Conservation (phyloP, 2,888 invertebrate genomes). For the Diploptera punctata region DNA sequence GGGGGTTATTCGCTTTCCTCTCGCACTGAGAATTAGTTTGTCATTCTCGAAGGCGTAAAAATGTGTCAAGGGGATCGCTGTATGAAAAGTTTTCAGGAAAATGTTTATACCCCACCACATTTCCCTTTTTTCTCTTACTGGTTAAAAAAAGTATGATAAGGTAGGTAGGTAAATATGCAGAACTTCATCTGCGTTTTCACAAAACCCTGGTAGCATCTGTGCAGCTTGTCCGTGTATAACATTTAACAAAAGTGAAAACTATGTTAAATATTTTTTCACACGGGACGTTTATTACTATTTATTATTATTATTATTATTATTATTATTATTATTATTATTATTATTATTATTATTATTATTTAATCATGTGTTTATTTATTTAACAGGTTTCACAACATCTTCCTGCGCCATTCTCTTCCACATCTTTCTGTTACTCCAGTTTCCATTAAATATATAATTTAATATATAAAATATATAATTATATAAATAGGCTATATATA, state of each 20-base stretch:
- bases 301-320: background rate
- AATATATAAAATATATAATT: no score
- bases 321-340: background rate
- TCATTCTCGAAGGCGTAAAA: background rate
- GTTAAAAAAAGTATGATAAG: no score
- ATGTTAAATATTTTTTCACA: no score
- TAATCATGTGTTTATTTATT: background rate
- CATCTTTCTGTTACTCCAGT: background rate
- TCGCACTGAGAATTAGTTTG: constrained; percentile 7
- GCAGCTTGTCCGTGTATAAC: no score
- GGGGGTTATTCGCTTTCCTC: background rate
- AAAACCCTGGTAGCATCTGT: no score
- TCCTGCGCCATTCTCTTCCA: background rate
- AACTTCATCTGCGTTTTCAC: no score
- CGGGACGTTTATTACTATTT: background rate
- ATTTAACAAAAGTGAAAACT: no score
- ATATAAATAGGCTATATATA: no score
- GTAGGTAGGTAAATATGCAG: no score
- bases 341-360: background rate
- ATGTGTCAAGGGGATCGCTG: constrained; percentile 14
- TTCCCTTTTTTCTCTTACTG: no score
- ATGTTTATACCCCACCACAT: background rate
- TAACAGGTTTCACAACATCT: background rate
- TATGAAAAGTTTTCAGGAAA: constrained; percentile 1
- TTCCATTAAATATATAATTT: no score